phyloP scores from a whole-genome alignment of 2,888 invertebrate genomes.

The Adineta ricciae region DNA sequence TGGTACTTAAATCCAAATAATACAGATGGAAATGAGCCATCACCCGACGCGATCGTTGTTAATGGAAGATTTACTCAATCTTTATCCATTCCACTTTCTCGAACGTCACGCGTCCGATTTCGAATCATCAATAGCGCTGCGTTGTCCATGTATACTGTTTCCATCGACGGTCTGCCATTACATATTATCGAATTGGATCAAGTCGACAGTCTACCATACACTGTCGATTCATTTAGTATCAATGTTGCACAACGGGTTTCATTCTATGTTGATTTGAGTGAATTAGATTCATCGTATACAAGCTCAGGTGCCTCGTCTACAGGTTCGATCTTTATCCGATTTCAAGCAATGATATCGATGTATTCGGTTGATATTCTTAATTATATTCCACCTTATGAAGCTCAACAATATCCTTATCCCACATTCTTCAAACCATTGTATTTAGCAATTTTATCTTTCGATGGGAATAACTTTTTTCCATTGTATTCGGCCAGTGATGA shows the following conservation, averaged over 20 bases:
- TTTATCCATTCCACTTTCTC: neutral
- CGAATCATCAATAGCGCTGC: neutral
- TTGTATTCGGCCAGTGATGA: no score
- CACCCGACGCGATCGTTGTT: neutral
- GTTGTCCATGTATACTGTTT: neutral
- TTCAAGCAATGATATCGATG: no score
- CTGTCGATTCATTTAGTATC: neutral
- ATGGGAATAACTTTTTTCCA: no score
- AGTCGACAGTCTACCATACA: no score
- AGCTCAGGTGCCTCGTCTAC: no score
- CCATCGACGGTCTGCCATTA: neutral
- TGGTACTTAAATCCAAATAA: neutral
- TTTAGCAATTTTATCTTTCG: no score
- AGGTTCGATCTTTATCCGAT: no score
- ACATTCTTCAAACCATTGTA: no score
- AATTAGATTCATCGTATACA: no score
- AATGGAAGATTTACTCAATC: neutral
- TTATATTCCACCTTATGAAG: neutral
- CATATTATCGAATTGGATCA: neutral
- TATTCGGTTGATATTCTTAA: neutral
- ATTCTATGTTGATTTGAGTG: no score
- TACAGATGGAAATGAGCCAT: neutral
- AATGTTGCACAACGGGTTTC: neutral
- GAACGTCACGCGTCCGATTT: neutral
- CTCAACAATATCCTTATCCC: neutral